Evolutionary conservation across 1,140 invertebrate genomes (phyloP), one percentile per base, ranked within the genome.

Genomic region (Heliothis virescens): DNA sequence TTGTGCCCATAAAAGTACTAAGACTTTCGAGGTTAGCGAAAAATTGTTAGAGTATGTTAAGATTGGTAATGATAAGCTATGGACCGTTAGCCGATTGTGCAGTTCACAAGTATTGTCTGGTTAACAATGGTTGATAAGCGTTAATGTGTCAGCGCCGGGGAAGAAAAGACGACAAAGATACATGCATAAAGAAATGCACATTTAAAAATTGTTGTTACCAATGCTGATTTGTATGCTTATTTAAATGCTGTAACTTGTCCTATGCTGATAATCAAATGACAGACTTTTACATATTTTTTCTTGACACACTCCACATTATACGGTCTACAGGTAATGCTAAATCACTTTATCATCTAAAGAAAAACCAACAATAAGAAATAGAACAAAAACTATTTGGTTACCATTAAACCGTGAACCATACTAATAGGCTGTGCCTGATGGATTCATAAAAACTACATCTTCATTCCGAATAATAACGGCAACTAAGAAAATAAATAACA

Each of bases 401-500:
- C 81, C 83, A 90, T 90, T 87, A 87, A 83, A 88, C 63, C 76
- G 82, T 80, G 83, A 83, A 85, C 79, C 80, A 63, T 82, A 84
- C 85, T 87, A 91, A 88, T 90, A 88, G 86, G 82, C 81, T 83
- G 79, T 86, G 55, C 87, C 82, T 84, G 76, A 84, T 86, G 75
- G 80, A 83, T 83, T 77, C 81, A 80, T 87, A 93, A 91, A 93
- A 93, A 92, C 84, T 86, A 88, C 87, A 86, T 88, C 86, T 90
- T 90, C 90, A 92, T 88, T 87, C 86, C 82, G 82, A 83, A 86
- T 86, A 87, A 90, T 92, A 90, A 89, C 84, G 89, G 79, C 80
- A 83, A 84, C 82, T 86, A 87, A 85, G 84, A 90, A 90, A 90
- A 90, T 87, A 90, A 91, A 91, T 89, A 89, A 86, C 82, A 87